These are phyloP conservation scores for Ptychadena robeensis DNA, from an alignment of 2,797 vertebrate genomes.

Conservation along the genomic window DNA sequence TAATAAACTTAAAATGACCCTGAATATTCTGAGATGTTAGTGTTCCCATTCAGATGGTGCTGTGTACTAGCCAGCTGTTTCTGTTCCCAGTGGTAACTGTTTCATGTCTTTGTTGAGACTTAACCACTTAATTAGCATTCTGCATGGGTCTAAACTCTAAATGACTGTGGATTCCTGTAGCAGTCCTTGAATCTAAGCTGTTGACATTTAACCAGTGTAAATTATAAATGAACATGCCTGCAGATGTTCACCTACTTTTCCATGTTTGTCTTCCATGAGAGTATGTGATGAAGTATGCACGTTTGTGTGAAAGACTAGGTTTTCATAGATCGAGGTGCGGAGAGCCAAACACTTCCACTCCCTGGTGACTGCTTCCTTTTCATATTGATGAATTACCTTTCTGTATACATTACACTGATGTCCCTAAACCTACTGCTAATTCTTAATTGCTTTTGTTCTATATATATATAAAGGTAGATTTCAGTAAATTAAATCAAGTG, in stretches of 20 bases:
- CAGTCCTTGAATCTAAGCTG: neutral
- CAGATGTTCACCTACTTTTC: neutral
- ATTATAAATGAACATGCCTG: neutral
- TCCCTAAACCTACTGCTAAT: too few relatives aligned
- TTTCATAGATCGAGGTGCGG: neutral
- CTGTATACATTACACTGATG: neutral
- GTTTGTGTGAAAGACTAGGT: neutral
- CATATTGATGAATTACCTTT: neutral
- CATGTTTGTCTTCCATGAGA: neutral
- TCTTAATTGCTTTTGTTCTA: neutral
- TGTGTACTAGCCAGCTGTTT: conserved; percentile 44
- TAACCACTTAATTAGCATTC: neutral
- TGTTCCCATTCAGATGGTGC: neutral
- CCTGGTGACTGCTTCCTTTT: neutral
- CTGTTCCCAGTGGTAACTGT: neutral
- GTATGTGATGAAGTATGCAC: neutral
- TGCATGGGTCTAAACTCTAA: neutral
- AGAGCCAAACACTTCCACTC: neutral
- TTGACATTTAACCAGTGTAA: neutral
- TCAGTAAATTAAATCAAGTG: too few relatives aligned
- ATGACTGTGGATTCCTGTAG: neutral
- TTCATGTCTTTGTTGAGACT: conserved; percentile 44
- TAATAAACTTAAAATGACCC: neutral
- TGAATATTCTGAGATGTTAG: neutral
- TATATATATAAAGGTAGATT: neutral